Base-by-base conservation (phyloP, 2,797 vertebrate species). In the Cheirogaleus major region DNA sequence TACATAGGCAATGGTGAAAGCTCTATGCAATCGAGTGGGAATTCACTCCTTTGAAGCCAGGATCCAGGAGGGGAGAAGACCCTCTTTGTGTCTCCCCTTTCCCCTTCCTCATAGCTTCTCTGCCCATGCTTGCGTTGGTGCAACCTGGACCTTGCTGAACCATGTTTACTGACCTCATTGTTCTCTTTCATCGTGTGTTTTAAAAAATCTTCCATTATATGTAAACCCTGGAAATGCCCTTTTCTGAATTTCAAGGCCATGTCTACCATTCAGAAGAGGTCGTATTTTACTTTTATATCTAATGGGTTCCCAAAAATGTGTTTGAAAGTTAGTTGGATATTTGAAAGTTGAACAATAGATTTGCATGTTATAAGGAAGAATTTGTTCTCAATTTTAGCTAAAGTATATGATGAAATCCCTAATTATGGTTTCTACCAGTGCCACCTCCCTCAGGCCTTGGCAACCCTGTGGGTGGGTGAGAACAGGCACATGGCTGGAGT, bases 341-440 rank as follows among this genome's bases (percentile, higher is more conserved):
- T 95, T 97, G 76, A 95, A 93, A 96, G 83, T 94, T 15, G 69
- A 97, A 95, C 95, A 89, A 82, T 95, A 92, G 95, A 95, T 96
- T 91, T 97, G 89, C 89, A 94, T 75, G 67, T 57, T 92, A 9
- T 93, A 84, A 89, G 87, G 87, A 80, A 92, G 83, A 95, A 85
- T 95, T 83, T 97, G 93, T 96, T 97, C 95, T 94, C 72, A 59
- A 52, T 55, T 57, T 52, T 65, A 97, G 72, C 32, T 93, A 59
- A 72, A 94, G 89, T 59, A 35, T 93, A 63, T 93, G 75, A 94
- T 92, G 94, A 91, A 97, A 95, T 96, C 82, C 57, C 38, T 98
- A 96, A 97, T 97, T 97, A 96, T 96, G 96, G 63, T 84, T 97
- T 95, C 95, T 97, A 89, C 93, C 89, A 63, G 89, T 92, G 61